Conservation (phyloP, 1,140 invertebrate genomes). For the Papilio polytes region DNA sequence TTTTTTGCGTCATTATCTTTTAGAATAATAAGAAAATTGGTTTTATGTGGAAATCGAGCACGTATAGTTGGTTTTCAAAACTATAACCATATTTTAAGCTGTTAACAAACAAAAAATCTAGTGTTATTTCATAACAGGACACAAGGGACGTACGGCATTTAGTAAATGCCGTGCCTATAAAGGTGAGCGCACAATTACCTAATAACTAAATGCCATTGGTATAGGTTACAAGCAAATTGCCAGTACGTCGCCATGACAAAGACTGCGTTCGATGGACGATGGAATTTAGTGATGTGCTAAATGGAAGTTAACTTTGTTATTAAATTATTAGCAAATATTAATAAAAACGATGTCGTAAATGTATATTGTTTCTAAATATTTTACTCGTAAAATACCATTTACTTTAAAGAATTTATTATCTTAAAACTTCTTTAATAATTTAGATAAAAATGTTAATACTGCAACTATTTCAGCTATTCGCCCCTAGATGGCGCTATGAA, state of each 20-base stretch:
- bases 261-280: background rate
- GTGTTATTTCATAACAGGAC: slow-evolving; percentile 36
- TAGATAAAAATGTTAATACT: slow-evolving; percentile 34
- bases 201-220: slow-evolving; percentile 37
- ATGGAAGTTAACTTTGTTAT: background rate
- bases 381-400: background rate
- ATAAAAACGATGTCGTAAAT: no score
- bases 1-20: no score
- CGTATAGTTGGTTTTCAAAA: background rate
- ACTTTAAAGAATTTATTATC: background rate
- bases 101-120: slow-evolving; percentile 11
- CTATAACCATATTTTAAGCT: background rate
- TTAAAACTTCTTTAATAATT: slow-evolving; percentile 7
- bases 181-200: slow-evolving; percentile 35
- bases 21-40: no score
- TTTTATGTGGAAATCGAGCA: no score
- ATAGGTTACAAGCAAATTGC: slow-evolving; percentile 28
- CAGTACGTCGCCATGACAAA: background rate
- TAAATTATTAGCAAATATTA: background rate
- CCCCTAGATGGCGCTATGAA: slow-evolving; percentile 65
- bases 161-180: slow-evolving; percentile 32
- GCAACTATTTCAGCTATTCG: slow-evolving; percentile 56
- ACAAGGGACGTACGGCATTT: slow-evolving; percentile 32
- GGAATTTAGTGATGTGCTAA: background rate
- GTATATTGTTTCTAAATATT: background rate